Base-by-base conservation (phyloP, 2,888 invertebrate genomes). In the Ormyrus rosae region DNA sequence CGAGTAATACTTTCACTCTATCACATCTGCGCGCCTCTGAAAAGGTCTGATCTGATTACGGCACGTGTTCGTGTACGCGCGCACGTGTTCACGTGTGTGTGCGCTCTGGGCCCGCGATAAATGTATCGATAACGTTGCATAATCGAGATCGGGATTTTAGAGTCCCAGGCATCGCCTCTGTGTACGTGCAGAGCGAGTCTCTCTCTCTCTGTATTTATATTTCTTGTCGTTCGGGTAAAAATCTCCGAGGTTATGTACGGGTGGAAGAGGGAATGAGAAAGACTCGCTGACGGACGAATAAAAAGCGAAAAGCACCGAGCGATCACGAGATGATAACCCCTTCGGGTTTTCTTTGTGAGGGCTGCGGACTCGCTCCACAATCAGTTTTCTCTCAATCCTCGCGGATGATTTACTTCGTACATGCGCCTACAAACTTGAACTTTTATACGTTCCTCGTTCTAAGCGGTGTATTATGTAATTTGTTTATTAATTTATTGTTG, bases 1-100 rank as follows among this genome's bases (percentile, higher is more conserved):
- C 61, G 46, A 60, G 67, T 70, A 77, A 77, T 73, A 83, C 83
- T 83, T 83, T 82, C 83, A 83, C 83, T 82, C 75, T 78, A 83
- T 82, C 76, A 73, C 78, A 65, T 76, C 48, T 61, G 53, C 45
- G 67, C 48, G 60, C 34, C 65, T 76, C 75, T 68, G 58, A 81
- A 73, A 80, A 74, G 64, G 53, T 80, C 56, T 61, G 77, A 81
- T 83, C 76, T 74, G 74, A 73, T 79, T 73, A 74, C 56, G 70
- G 19, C 53, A 10, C 58, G 46, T 56, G 45, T 10, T 34, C 34
- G 34, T 34, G 34, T 34, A 34, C 34, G 34, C 34, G 34, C 34
- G n/a, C 46, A 60, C 60, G 56, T 61, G 6, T 4, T 4, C 34
- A 4, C 0, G 34, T 34, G 34, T 34, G 6, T 67, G 46, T 60